Conservation (phyloP, 1,140 invertebrate species). For the Scaptomyza pallida region DNA sequence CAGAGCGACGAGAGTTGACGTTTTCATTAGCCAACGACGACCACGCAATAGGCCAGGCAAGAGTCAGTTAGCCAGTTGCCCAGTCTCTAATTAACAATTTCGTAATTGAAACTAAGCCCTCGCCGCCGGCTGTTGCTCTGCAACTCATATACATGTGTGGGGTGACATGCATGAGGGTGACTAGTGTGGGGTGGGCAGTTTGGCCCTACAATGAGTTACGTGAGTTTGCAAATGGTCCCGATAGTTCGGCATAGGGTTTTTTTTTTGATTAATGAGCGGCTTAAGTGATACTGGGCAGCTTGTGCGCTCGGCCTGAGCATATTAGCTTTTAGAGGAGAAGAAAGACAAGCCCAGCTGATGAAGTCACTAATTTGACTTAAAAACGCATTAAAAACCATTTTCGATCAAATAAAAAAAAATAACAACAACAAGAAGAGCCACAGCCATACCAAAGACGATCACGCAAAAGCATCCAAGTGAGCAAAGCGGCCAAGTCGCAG, state of each 20-base stretch:
- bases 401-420: slow-evolving; percentile 44
- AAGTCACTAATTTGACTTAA: slow-evolving; percentile 82
- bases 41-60: slow-evolving; percentile 41
- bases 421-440: neutral
- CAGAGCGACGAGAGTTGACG: slow-evolving; percentile 48
- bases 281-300: slow-evolving; percentile 70
- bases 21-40: slow-evolving; percentile 63
- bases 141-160: slow-evolving; percentile 10
- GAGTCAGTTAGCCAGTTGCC: slow-evolving; percentile 20
- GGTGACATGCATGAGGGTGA: too few relatives aligned
- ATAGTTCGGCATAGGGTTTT: slow-evolving; percentile 54
- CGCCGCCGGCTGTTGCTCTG: slow-evolving; percentile 5
- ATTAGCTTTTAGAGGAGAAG: slow-evolving; percentile 13
- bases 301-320: slow-evolving; percentile 43
- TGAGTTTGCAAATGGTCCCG: slow-evolving; percentile 60
- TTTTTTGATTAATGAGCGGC: slow-evolving; percentile 77
- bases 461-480: slow-evolving; percentile 17
- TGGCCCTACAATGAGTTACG: slow-evolving; percentile 53
- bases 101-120: slow-evolving; percentile 68
- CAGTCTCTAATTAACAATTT: slow-evolving; percentile 73
- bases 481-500: slow-evolving; percentile 43
- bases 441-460: slow-evolving; percentile 9
- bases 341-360: slow-evolving; percentile 66
- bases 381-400: slow-evolving; percentile 82
- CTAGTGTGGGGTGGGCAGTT: too few relatives aligned